Evolutionary conservation across 2,113 vertebrate species (phyloP).

Genomic region (Sylvietta virens): DNA sequence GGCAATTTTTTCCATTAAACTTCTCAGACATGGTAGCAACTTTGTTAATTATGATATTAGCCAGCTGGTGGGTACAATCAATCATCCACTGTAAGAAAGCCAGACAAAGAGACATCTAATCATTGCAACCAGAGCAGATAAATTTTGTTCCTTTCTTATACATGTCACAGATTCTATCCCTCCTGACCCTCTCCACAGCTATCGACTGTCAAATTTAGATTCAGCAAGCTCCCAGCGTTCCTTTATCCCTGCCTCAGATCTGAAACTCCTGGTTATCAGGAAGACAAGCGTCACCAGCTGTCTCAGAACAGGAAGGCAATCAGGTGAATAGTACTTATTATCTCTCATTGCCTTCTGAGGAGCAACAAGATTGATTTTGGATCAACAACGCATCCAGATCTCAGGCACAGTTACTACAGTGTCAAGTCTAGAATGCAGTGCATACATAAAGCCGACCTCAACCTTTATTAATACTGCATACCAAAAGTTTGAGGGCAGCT

Average conservation of each 20-base stretch:
- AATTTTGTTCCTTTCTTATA: constrained; percentile 77
- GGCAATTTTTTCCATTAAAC: constrained; percentile 77
- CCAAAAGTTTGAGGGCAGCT: neutral
- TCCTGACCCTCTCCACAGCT: constrained; percentile 80
- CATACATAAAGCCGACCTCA: constrained; percentile 30
- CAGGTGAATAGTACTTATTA: constrained; percentile 84
- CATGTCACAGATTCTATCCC: constrained; percentile 76
- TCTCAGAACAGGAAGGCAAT: constrained; percentile 81
- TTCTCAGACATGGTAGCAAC: constrained; percentile 75
- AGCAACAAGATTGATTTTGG: constrained; percentile 80
- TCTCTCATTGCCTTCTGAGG: constrained; percentile 78
- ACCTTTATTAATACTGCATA: neutral
- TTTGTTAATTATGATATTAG: constrained; percentile 83
- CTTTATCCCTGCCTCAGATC: constrained; percentile 81
- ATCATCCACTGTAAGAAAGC: constrained; percentile 78
- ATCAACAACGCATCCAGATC: constrained; percentile 64
- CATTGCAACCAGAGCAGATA: constrained; percentile 75
- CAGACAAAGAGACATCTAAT: constrained; percentile 81
- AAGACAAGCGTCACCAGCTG: constrained; percentile 80
- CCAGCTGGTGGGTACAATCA: constrained; percentile 75
- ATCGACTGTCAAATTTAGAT: constrained; percentile 80
- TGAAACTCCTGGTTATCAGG: constrained; percentile 81
- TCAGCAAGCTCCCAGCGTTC: constrained; percentile 73
- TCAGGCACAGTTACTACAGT: constrained; percentile 47
- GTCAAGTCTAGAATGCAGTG: constrained; percentile 21